phyloP scores from a whole-genome alignment of 1,140 invertebrate species.

The Bombus polaris region DNA sequence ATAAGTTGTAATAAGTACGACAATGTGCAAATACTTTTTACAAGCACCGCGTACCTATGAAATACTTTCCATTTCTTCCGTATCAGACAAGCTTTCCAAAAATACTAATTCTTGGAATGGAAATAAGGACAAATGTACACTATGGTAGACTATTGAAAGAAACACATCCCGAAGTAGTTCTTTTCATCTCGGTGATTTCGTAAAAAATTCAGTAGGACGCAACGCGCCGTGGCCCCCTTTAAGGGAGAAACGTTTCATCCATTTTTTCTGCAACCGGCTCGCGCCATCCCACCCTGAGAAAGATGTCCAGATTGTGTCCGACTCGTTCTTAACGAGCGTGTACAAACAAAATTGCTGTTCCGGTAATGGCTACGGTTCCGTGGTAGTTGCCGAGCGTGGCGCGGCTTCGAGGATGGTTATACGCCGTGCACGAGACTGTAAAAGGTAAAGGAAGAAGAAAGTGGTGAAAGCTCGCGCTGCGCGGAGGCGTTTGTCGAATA shows the following conservation, averaged over 20 bases:
- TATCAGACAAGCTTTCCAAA: neutral
- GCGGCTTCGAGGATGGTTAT: slow-evolving; percentile 25
- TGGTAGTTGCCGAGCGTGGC: neutral
- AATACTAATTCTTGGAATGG: neutral
- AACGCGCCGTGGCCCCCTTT: neutral
- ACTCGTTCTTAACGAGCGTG: slow-evolving; percentile 29
- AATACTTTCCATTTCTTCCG: neutral
- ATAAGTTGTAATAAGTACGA: too few species aligned
- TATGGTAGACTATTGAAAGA: neutral
- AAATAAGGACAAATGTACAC: neutral
- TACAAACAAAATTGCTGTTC: slow-evolving; percentile 46
- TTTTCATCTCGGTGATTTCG: slow-evolving; percentile 19
- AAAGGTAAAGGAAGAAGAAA: slow-evolving; percentile 50
- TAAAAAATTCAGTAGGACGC: slow-evolving; percentile 5
- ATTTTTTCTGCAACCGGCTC: neutral
- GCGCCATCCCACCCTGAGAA: neutral
- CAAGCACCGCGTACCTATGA: too few species aligned
- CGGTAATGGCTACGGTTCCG: slow-evolving; percentile 32
- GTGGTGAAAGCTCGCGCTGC: slow-evolving; percentile 42
- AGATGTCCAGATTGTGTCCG: slow-evolving; percentile 44
- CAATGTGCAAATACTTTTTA: too few species aligned
- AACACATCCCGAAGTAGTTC: neutral
- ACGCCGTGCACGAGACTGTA: slow-evolving; percentile 10
- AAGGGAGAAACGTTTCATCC: slow-evolving; percentile 9
- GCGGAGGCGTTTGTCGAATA: slow-evolving; percentile 64